phyloP scores from a whole-genome alignment of 2,797 vertebrate genomes.

The Catostomus latipinnis region DNA sequence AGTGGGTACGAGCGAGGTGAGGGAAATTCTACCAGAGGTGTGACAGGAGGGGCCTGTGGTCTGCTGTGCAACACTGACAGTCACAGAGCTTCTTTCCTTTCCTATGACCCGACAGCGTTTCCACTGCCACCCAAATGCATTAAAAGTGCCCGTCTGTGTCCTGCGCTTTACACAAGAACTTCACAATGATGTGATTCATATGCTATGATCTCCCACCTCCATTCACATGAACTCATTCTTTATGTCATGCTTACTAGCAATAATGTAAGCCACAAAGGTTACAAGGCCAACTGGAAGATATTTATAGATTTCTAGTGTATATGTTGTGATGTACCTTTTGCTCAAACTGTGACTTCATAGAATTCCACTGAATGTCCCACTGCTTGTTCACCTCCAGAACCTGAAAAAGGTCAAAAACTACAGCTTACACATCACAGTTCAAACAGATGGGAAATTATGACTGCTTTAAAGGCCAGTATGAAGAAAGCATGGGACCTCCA shows the following conservation, averaged over 20 bases:
- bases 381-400: conserved; percentile 99
- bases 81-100: conserved; percentile 73
- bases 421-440: conserved; percentile 12
- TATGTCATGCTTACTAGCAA: conserved; percentile 22
- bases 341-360: conserved; percentile 97
- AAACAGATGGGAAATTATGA: background rate
- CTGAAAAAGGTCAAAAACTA: conserved; percentile 70
- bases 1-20: conserved; percentile 74
- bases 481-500: conserved; percentile 60
- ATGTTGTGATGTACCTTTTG: conserved; percentile 86
- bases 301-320: conserved; percentile 13
- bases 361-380: conserved; percentile 98
- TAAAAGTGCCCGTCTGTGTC: conserved; percentile 31
- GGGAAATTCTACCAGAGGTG: conserved; percentile 80
- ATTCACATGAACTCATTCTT: conserved; percentile 30
- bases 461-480: conserved; percentile 50
- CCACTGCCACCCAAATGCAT: conserved; percentile 27
- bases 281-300: conserved; percentile 40
- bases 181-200: conserved; percentile 17
- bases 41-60: conserved; percentile 70
- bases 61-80: conserved; percentile 66
- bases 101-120: conserved; percentile 44
- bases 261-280: conserved; percentile 46
- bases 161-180: conserved; percentile 22
- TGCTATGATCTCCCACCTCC: conserved; percentile 22